phyloP scores from a whole-genome alignment of 2,888 invertebrate species.

The Serrognathus titanus region DNA sequence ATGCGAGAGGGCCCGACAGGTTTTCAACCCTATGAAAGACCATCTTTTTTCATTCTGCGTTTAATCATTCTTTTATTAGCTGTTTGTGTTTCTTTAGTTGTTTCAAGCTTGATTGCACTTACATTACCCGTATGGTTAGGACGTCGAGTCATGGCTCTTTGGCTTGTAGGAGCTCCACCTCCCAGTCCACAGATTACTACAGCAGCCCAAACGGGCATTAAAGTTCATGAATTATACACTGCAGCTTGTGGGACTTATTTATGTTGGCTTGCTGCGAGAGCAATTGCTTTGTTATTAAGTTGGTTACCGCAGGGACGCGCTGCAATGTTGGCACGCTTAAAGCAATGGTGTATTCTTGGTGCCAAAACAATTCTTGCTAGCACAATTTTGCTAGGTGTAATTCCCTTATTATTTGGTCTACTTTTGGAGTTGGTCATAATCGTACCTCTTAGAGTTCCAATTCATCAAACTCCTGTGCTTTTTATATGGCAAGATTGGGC shows the following conservation, averaged over 20 bases:
- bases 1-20: slow-evolving; percentile 67
- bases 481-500: slow-evolving; percentile 98
- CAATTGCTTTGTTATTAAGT: slow-evolving; percentile 74
- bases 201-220: slow-evolving; percentile 29
- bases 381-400: slow-evolving; percentile 77
- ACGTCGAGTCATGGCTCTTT: slow-evolving; percentile 80
- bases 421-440: slow-evolving; percentile 88
- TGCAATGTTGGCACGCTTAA: slow-evolving; percentile 67
- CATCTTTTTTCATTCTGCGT: slow-evolving; percentile 75
- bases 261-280: slow-evolving; percentile 89
- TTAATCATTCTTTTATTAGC: slow-evolving; percentile 65
- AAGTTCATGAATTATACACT: slow-evolving; percentile 92
- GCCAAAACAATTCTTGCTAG: slow-evolving; percentile 75
- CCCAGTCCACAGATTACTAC: slow-evolving; percentile 41
- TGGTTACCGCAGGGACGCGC: slow-evolving; percentile 88
- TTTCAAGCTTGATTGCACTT: slow-evolving; percentile 79
- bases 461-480: slow-evolving; percentile 85
- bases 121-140: slow-evolving; percentile 91
- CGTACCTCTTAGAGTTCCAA: slow-evolving; percentile 87
- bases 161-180: slow-evolving; percentile 63
- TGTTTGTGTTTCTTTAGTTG: slow-evolving; percentile 80
- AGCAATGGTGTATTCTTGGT: slow-evolving; percentile 71
- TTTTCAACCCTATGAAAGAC: slow-evolving; percentile 87
- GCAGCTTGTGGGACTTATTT: slow-evolving; percentile 92
- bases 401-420: slow-evolving; percentile 88